Evolutionary conservation across 2,888 invertebrate species (phyloP).

Genomic region (Tigriopus californicus): DNA sequence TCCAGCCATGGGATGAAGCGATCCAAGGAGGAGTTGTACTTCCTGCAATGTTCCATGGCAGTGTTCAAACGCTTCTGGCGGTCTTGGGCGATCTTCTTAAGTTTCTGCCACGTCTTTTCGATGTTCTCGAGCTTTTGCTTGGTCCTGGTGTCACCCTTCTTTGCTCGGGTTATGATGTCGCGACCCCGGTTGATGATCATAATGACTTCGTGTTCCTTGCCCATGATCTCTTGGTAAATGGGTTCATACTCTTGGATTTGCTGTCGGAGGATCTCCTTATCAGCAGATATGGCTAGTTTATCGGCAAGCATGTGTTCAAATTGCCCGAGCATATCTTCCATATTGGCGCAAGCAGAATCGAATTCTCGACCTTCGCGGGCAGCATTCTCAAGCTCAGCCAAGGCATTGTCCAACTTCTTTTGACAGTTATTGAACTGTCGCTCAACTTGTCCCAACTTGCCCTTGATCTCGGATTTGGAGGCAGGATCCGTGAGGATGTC

Average conservation of each 20-base stretch:
- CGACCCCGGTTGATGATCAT: slow-evolving; percentile 80
- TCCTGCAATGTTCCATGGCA: slow-evolving; percentile 76
- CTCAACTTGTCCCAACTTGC: slow-evolving; percentile 64
- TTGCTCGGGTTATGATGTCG: slow-evolving; percentile 38
- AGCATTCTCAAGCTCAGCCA: slow-evolving; percentile 73
- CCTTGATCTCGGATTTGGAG: slow-evolving; percentile 71
- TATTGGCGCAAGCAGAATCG: slow-evolving; percentile 67
- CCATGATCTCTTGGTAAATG: slow-evolving; percentile 66
- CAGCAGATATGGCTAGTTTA: slow-evolving; percentile 65
- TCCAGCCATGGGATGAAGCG: slow-evolving; percentile 71
- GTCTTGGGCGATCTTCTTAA: slow-evolving; percentile 69
- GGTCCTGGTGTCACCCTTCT: slow-evolving; percentile 36
- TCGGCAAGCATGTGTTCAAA: slow-evolving; percentile 55
- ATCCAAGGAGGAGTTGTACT: slow-evolving; percentile 67
- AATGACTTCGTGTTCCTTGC: slow-evolving; percentile 77
- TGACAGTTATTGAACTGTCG: slow-evolving; percentile 71
- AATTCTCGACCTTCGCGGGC: slow-evolving; percentile 69
- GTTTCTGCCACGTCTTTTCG: slow-evolving; percentile 74
- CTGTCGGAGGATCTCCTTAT: slow-evolving; percentile 55
- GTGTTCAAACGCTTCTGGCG: slow-evolving; percentile 67
- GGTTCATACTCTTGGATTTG: slow-evolving; percentile 68
- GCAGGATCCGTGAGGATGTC: slow-evolving; percentile 74
- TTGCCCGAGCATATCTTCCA: slow-evolving; percentile 70
- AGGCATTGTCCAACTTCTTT: slow-evolving; percentile 67
- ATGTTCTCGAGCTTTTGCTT: slow-evolving; percentile 63